Evolutionary conservation across 2,797 vertebrate species (phyloP).

Genomic region (Pyrocephalus nanus): DNA sequence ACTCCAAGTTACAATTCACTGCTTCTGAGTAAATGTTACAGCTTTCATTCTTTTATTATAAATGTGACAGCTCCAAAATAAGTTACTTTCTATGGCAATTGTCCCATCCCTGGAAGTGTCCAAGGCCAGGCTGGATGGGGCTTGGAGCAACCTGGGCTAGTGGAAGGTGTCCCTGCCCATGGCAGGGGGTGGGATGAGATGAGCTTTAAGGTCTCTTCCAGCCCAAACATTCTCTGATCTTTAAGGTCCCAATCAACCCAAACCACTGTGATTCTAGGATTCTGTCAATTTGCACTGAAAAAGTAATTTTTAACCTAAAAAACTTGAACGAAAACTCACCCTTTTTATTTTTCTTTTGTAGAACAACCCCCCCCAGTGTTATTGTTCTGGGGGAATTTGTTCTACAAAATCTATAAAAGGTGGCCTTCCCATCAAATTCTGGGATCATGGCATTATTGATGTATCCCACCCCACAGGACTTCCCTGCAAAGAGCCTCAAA

Average conservation of each 20-base stretch:
- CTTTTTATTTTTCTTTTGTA: neutral
- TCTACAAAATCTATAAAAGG: neutral
- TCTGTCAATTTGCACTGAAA: neutral
- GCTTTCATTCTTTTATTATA: neutral
- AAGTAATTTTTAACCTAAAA: neutral
- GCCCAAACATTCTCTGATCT: neutral
- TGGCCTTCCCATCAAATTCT: neutral
- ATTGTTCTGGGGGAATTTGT: too few relatives aligned
- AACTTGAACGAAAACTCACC: neutral
- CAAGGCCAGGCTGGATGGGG: fast-evolving
- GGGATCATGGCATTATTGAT: neutral
- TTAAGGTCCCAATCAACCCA: neutral
- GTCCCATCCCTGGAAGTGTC: neutral
- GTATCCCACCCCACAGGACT: neutral
- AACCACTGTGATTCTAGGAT: neutral
- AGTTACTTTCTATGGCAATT: neutral
- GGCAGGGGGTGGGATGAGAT: neutral
- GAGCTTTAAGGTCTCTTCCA: neutral
- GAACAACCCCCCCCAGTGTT: neutral
- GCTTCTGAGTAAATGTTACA: neutral
- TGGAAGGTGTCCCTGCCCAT: neutral
- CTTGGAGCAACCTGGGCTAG: neutral
- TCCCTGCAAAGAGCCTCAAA: neutral
- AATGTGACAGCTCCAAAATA: neutral
- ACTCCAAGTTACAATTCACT: neutral